Base-by-base conservation (phyloP, 2,113 vertebrate genomes). In the Osmerus mordax region DNA sequence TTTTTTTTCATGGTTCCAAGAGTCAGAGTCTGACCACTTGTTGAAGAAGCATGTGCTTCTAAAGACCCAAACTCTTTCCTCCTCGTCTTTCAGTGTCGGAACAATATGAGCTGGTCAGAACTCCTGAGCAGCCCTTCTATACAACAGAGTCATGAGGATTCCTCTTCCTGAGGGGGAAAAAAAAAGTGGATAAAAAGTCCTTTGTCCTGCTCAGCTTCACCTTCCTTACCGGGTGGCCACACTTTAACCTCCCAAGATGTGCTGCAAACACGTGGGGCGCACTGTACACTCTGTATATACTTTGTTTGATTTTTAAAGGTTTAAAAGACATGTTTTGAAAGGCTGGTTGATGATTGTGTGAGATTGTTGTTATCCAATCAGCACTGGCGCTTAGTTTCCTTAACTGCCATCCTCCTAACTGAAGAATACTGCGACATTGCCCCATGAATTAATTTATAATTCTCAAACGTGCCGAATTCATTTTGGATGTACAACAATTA, bases 21-120 rank as follows among this genome's bases (percentile, higher is more conserved):
- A 87, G 68, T 72, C 83, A 77, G 86, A 90, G 32, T 1, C 78
- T 76, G 81, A 84, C 73, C 75, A 75, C 79, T 71, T 62, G 81
- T 56, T 82, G 55, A 65, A 73, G 82, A 81, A 87, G 82, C 78
- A 16, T 3, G 12, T 16, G 23, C 21, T 62, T 62, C 11, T 92
- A 89, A 90, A 91, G 91, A 91, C 94, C 92, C 92, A 86, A 84
- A 90, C 83, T 81, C 84, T 84, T 90, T 85, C 87, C 92, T 86
- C 83, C 56, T 61, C 77, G 75, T 28, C 23, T 12, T 85, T 85
- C 83, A 81, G 90, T 68, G 60, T 83, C 83, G 85, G 86, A 90
- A 92, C 91, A 92, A 91, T 90, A 92, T 92, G 92, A 71, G 61
- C 65, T 77, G 72, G 81, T 61, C 55, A 78, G 73, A 28, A 72